Base-by-base conservation (phyloP, 2,797 vertebrate species). In the Neoniphon sammara region DNA sequence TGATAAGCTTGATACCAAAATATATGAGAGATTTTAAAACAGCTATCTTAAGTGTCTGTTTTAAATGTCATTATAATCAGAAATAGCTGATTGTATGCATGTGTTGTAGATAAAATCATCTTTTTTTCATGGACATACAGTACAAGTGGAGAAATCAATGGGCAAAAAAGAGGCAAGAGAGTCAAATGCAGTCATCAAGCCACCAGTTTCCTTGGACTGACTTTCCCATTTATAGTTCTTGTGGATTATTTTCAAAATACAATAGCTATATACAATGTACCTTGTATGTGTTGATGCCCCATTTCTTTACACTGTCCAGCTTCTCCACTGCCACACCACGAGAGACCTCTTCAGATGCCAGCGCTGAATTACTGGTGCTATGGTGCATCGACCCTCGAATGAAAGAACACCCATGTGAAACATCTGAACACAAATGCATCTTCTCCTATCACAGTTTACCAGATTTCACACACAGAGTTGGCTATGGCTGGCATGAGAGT, bases 201-300 rank as follows among this genome's bases (percentile, higher is more conserved):
- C n/a, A 18, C 46, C 1, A n/a, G 9, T 49, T 49, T n/a, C 46
- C 46, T 2, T 18, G 17, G 46, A 49, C 5, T 49, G 46, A 49
- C 15, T 49, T n/a, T 3, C 4, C 6, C 18, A 18, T n/a, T n/a
- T 30, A 55, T 15, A 14, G 9, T 1, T 44, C 52, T 21, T 14
- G 34, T 12, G 31, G 36, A 30, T 58, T 10, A 2, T 25, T 46
- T 11, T 7, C 18, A 50, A 1, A 56, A 54, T 49, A 27, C 2
- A 27, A 3, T 14, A 39, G 44, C 14, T 3, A 14, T 14, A 63
- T 1, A 23, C 0, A 55, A 7, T 8, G 2, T 90, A 98, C 98
- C 96, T 98, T 98, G 82, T 98, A 98, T 0, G 97, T 99, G 92
- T 99, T 99, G 88, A 99, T 98, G 70, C 98, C 95, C 98, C 97